phyloP scores from a whole-genome alignment of 2,113 vertebrate genomes.

The Oreochromis tanganicae region DNA sequence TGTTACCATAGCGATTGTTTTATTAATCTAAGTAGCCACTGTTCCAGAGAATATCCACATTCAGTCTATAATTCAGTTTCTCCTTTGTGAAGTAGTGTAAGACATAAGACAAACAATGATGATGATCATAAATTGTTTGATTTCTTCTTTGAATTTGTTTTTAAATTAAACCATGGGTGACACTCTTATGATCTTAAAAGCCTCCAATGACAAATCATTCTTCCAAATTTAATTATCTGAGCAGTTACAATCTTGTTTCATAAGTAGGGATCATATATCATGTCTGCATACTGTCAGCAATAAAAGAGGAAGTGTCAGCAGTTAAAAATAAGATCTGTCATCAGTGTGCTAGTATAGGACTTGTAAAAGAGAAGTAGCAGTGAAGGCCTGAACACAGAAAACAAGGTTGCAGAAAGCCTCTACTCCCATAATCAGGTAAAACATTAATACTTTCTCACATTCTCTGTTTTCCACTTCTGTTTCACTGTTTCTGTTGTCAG shows the following conservation, averaged over 20 bases:
- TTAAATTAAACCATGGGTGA: not conserved
- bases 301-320: fast-evolving
- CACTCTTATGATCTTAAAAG: not conserved
- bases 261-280: not conserved
- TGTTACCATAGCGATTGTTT: not conserved
- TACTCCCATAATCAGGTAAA: fast-evolving
- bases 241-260: not conserved
- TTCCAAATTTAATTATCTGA: not conserved
- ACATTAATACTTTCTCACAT: not conserved
- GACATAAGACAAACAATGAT: not conserved
- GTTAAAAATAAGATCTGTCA: not conserved
- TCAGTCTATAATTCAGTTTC: not conserved
- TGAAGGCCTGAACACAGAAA: not conserved
- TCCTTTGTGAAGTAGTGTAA: not conserved
- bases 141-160: not conserved
- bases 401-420: not conserved
- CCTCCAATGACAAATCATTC: not conserved
- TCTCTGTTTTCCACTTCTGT: not conserved
- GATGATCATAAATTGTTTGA: not conserved
- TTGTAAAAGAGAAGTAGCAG: not conserved
- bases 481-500: not conserved
- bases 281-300: fast-evolving
- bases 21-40: not conserved
- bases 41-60: not conserved
- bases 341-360: not conserved